A percentile compares a stretch with the other conserved stretches of the same genome.
Evolutionary conservation across 1,140 invertebrate species (phyloP).

Genomic region (Caenorhabditis latens): DNA sequence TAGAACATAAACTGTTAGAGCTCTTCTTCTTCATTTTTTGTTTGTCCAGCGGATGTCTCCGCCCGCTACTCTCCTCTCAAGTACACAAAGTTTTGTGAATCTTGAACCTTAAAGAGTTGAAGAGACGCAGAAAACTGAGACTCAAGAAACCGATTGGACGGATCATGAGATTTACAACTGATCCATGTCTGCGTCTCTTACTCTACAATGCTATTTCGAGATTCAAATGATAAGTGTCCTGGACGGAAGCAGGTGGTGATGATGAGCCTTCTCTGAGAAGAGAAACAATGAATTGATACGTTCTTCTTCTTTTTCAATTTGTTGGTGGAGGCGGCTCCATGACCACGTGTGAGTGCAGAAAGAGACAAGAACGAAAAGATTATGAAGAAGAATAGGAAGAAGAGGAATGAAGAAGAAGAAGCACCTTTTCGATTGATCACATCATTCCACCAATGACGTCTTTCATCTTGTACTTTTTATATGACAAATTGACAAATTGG

Average conservation of each 20-base stretch:
- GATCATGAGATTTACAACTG: conserved; percentile 54
- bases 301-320: conserved; percentile 17
- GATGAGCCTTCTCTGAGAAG: conserved; percentile 16
- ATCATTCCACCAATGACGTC: background rate
- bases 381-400: conserved; percentile 14
- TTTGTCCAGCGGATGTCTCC: conserved; percentile 47
- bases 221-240: conserved; percentile 28
- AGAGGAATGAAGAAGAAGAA: conserved; percentile 1
- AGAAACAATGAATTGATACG: conserved; percentile 35
- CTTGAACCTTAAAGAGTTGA: conserved; percentile 39
- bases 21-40: conserved; percentile 10
- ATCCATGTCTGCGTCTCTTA: background rate
- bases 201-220: background rate
- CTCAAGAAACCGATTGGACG: conserved; percentile 43
- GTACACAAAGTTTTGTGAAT: conserved; percentile 29
- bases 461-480: background rate
- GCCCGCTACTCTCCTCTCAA: conserved; percentile 5
- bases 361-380: background rate
- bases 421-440: background rate
- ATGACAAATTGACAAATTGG: conserved; percentile 45
- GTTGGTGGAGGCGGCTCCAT: conserved; percentile 17
- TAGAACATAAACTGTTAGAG: conserved; percentile 40
- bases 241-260: conserved; percentile 40
- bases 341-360: conserved; percentile 30
- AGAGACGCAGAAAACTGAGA: conserved; percentile 24